Percentiles rank a stretch among this genome's conserved stretches.
These are phyloP conservation scores for Metaphire vulgaris DNA, from an alignment of 1,140 invertebrate genomes.

Conservation along the genomic window DNA sequence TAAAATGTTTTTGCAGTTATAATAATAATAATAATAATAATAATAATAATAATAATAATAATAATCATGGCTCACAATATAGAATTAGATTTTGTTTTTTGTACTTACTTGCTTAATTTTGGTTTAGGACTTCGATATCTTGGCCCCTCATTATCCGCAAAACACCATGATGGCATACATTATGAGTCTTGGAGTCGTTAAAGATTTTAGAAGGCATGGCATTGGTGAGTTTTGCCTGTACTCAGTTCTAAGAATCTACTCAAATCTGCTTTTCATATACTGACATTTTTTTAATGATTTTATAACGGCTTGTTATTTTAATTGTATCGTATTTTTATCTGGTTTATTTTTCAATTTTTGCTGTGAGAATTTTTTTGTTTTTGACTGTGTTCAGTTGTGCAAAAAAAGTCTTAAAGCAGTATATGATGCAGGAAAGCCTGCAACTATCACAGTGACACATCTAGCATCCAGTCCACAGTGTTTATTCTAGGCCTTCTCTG, in stretches of 20 bases:
- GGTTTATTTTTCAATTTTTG: background rate
- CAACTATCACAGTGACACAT: too few relatives aligned
- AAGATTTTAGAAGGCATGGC: conserved; percentile 76
- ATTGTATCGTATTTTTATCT: background rate
- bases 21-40: too few relatives aligned
- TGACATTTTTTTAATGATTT: background rate
- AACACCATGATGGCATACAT: conserved; percentile 83
- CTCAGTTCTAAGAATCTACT: background rate
- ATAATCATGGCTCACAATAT: too few relatives aligned
- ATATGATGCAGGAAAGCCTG: too few relatives aligned
- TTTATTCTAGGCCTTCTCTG: too few relatives aligned
- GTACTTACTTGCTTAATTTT: too few relatives aligned
- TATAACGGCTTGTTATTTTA: too few relatives aligned
- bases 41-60: too few relatives aligned
- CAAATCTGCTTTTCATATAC: background rate
- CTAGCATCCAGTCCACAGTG: too few relatives aligned
- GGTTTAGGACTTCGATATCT: conserved; percentile 82
- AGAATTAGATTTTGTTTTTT: too few relatives aligned
- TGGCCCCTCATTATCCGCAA: conserved; percentile 71
- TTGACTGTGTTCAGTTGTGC: background rate
- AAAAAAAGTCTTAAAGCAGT: background rate
- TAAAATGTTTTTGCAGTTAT: too few relatives aligned
- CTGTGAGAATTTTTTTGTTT: background rate
- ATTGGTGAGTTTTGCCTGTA: conserved; percentile 55
- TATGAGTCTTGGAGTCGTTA: conserved; percentile 76